A percentile compares a stretch with the other conserved stretches of the same genome.
Conservation (phyloP, 1,140 invertebrate genomes). For the Pararge aegeria region DNA sequence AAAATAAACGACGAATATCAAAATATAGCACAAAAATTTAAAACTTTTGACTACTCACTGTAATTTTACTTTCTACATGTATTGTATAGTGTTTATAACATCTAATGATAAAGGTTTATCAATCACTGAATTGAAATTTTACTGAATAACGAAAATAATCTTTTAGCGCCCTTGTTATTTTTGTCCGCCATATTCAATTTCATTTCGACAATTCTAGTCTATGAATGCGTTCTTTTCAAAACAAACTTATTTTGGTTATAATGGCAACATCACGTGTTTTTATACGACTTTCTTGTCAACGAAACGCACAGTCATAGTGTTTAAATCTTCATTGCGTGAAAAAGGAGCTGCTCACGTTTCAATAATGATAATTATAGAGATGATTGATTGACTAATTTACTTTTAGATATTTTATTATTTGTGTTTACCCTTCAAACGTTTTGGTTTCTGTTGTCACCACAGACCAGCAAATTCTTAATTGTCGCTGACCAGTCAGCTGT, state of each 20-base stretch:
- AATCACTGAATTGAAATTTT: conserved; percentile 44
- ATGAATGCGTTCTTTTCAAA: conserved; percentile 24
- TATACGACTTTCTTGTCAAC: no score
- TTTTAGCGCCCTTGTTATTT: conserved; percentile 79
- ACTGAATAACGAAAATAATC: conserved; percentile 58
- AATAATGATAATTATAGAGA: no score
- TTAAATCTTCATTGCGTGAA: no score
- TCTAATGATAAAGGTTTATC: conserved; percentile 19
- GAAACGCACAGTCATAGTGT: no score
- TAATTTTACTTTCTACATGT: conserved; percentile 3
- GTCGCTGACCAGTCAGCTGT: no score
- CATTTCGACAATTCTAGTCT: conserved; percentile 33
- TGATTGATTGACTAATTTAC: no score
- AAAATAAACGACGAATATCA: conserved; percentile 35
- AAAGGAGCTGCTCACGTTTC: no score
- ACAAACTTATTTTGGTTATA: background rate
- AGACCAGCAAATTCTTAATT: no score
- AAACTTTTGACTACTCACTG: conserved; percentile 13
- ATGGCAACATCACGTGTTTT: background rate
- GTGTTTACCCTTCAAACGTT: no score
- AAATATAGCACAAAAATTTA: conserved; percentile 16
- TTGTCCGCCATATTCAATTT: conserved; percentile 75
- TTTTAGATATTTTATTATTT: no score
- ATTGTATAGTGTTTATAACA: conserved; percentile 6
- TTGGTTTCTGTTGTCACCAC: no score